A percentile compares a stretch with the other conserved stretches of the same genome.
Conservation (phyloP, 2,113 vertebrate species). For the Pleuronectes platessa region DNA sequence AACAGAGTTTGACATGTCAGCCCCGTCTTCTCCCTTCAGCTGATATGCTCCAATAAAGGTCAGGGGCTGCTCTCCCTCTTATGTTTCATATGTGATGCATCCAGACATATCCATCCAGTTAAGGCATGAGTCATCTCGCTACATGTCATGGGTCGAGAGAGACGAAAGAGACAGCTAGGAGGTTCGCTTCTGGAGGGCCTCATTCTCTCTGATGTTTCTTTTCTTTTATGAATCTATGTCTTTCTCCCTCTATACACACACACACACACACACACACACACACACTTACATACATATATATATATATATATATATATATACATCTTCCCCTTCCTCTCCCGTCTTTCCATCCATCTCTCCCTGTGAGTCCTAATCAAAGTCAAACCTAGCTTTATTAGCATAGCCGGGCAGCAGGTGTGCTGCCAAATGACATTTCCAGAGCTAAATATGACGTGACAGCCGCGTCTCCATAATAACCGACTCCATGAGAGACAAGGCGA, state of each 20-base stretch:
- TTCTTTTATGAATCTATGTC: constrained; percentile 41
- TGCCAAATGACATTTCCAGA: constrained; percentile 80
- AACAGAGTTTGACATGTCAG: constrained; percentile 69
- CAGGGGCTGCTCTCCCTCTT: constrained; percentile 65
- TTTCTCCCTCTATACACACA: background rate
- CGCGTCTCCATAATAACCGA: constrained; percentile 73
- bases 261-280: too few species aligned
- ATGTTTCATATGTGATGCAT: constrained; percentile 78
- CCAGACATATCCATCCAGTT: constrained; percentile 73
- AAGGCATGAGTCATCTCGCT: constrained; percentile 71
- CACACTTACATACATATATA: background rate
- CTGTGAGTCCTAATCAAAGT: constrained; percentile 77
- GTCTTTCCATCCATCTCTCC: constrained; percentile 47
- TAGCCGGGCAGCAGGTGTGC: constrained; percentile 82
- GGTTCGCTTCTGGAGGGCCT: constrained; percentile 64
- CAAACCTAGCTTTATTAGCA: constrained; percentile 79
- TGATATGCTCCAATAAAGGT: constrained; percentile 74
- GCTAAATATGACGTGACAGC: constrained; percentile 79
- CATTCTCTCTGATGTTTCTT: constrained; percentile 64
- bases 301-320: background rate
- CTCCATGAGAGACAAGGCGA: constrained; percentile 72
- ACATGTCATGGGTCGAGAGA: constrained; percentile 67
- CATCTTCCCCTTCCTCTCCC: background rate
- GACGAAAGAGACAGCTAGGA: constrained; percentile 66
- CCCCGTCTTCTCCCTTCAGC: constrained; percentile 65